Evolutionary conservation across 2,797 vertebrate genomes (phyloP).

Genomic region (Acridotheres tristis): DNA sequence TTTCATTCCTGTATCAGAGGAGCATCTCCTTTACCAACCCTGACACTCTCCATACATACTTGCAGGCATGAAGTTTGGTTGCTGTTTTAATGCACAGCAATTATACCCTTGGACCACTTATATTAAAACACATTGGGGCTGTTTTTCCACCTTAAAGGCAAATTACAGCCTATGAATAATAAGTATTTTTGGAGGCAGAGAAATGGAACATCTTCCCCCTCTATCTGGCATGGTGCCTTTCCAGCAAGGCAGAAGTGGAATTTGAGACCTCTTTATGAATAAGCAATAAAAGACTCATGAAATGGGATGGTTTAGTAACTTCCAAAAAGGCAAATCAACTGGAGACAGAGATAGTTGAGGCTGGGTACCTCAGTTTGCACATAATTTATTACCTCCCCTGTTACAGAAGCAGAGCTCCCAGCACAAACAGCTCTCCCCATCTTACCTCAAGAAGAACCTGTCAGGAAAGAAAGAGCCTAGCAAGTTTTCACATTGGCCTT

Average conservation of each 20-base stretch:
- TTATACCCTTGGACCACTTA: background rate
- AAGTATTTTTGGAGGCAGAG: background rate
- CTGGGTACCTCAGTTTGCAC: background rate
- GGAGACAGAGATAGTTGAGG: background rate
- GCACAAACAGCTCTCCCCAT: background rate
- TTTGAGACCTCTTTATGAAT: background rate
- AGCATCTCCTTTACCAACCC: background rate
- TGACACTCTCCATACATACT: background rate
- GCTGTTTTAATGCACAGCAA: background rate
- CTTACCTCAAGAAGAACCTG: constrained; percentile 46
- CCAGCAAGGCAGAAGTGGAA: background rate
- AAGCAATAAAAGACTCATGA: background rate
- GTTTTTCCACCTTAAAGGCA: background rate
- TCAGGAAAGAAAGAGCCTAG: background rate
- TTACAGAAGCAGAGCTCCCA: background rate
- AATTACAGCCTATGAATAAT: background rate
- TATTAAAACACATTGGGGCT: background rate
- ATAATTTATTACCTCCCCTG: background rate
- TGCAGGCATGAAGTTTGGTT: background rate
- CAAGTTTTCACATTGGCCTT: constrained; percentile 19
- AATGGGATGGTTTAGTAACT: background rate
- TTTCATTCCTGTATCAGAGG: background rate
- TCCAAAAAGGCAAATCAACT: background rate
- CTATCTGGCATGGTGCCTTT: background rate
- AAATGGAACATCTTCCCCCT: background rate